These are phyloP conservation scores for Dipodomys ordii DNA, from an alignment of 2,113 vertebrate species.

Conservation along the genomic window DNA sequence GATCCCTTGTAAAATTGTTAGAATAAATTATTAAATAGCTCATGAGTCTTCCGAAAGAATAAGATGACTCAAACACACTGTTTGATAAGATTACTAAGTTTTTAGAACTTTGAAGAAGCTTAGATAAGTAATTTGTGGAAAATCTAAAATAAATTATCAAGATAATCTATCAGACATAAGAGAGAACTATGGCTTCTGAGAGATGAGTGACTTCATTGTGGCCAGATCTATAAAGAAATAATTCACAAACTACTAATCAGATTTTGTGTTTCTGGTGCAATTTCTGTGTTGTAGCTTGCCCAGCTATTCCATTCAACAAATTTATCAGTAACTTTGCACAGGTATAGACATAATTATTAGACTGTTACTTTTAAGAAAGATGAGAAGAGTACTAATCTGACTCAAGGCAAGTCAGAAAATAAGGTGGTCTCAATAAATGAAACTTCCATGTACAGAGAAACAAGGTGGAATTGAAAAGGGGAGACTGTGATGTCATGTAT, in stretches of 20 bases:
- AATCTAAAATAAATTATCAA: constrained; percentile 2
- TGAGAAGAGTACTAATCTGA: background rate
- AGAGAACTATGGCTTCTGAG: background rate
- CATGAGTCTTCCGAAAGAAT: constrained; percentile 18
- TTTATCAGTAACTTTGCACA: background rate
- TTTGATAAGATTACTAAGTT: constrained; percentile 25
- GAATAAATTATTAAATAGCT: background rate
- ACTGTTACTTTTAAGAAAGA: constrained; percentile 1
- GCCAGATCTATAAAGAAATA: background rate
- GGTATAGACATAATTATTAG: constrained; percentile 19
- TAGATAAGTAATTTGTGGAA: constrained; percentile 43
- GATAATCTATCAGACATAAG: background rate
- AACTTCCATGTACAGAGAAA: background rate
- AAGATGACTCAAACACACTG: background rate
- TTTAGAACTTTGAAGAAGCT: constrained; percentile 17
- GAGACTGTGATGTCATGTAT: background rate
- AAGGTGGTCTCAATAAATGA: background rate
- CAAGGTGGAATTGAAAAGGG: background rate
- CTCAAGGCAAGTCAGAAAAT: constrained; percentile 5
- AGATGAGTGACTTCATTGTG: background rate
- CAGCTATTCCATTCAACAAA: background rate
- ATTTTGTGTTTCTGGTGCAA: background rate
- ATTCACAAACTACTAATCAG: background rate
- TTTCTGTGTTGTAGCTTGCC: background rate
- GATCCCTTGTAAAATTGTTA: constrained; percentile 23